Evolutionary conservation across 2,888 invertebrate species (phyloP), one percentile per base, ranked within the genome.

Genomic region (Eupithecia insigniata): DNA sequence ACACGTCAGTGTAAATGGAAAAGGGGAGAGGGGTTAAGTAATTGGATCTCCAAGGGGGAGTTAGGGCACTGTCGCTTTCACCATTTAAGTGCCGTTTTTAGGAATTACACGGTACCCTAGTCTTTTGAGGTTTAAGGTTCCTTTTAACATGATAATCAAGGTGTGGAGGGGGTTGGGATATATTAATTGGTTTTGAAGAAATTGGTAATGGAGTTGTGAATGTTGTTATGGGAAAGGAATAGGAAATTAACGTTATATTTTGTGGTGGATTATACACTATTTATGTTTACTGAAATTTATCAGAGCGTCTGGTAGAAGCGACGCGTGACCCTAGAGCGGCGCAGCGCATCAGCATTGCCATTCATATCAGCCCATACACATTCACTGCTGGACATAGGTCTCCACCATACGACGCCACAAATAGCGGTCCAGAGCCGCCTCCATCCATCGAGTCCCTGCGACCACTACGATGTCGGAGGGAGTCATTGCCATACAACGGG

Each of bases 141-240:
- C 70, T 70, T 73, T 73, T 73, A 70, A 69, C 72, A 64, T 73
- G 58, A 70, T 73, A 69, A 73, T 67, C 66, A 73, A 62, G 62
- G 22, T 51, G 46, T 51, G 5, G 67, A 43, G 39, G 66, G 66
- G 66, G 36, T 36, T 34, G 18, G 61, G 61, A 22, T 26, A 22
- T 39, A 34, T 28, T 67, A 36, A 64, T 39, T 36, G 22, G 36
- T 34, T 36, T 39, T 39, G 34, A 34, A 39, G 34, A 64, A 36
- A 36, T 1, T 10, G 36, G 5, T 62, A 55, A 26, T 55, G 55
- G 4, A 26, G 55, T 26, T 55, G 3, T 22, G 55, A 26, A 22
- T n/a, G 1, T n/a, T 39, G 3, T 16, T 39, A 39, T 36, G 39
- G 1, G 4, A 51, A 51, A 51, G 10, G 51, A 22, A 51, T 51